Conservation (phyloP, 2,797 vertebrate species). For the Vireo griseus region DNA sequence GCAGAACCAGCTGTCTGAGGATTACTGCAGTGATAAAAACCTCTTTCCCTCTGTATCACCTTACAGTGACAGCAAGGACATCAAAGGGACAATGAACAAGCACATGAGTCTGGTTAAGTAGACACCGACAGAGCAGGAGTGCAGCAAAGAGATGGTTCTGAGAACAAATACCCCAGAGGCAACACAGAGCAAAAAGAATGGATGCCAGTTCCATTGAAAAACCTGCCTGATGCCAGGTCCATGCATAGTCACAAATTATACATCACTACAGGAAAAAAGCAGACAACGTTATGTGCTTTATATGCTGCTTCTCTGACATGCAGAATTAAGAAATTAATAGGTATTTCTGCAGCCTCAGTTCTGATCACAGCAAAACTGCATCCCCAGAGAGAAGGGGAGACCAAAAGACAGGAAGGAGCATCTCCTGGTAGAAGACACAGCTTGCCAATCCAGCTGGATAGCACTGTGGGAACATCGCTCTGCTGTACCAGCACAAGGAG, state of each 20-base stretch:
- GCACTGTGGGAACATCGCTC: background rate
- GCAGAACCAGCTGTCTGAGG: background rate
- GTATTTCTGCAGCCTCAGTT: background rate
- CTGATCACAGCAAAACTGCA: background rate
- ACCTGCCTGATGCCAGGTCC: background rate
- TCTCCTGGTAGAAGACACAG: background rate
- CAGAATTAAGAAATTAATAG: background rate
- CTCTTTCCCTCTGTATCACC: background rate
- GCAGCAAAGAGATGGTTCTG: background rate
- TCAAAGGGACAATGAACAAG: background rate
- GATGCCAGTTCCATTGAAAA: background rate
- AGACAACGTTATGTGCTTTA: background rate
- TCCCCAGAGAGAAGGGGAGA: background rate
- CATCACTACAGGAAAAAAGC: background rate
- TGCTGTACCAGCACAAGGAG: background rate
- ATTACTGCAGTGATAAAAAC: background rate
- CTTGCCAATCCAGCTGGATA: background rate
- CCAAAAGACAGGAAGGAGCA: background rate
- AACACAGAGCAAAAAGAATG: background rate
- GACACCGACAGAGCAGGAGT: background rate
- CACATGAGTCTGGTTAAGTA: background rate
- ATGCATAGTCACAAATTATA: background rate
- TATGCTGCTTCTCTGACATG: background rate
- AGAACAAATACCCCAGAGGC: background rate
- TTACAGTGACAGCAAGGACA: background rate